A percentile compares a stretch with the other conserved stretches of the same genome.
Evolutionary conservation across 2,888 invertebrate genomes (phyloP).

Genomic region (Trichopria drosophilae): DNA sequence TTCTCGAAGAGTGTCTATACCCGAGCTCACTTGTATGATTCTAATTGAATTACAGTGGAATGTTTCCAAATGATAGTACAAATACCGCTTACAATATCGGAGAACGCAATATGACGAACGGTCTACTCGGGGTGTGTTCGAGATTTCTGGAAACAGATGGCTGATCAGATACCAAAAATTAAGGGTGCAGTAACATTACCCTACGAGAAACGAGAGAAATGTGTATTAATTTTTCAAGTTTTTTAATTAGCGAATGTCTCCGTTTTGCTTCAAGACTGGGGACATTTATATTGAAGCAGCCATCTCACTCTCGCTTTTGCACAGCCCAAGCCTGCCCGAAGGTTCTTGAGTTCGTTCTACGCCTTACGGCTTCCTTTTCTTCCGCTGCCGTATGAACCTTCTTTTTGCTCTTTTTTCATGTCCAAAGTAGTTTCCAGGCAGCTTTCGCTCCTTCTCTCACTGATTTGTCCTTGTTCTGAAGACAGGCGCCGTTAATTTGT

Average conservation of each 20-base stretch:
- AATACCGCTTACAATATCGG: too few species aligned
- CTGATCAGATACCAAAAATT: slow-evolving; percentile 58
- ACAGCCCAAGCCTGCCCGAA: slow-evolving; percentile 15
- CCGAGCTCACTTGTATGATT: too few species aligned
- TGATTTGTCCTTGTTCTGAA: slow-evolving; percentile 36
- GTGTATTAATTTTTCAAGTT: slow-evolving; percentile 60
- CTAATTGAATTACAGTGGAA: too few species aligned
- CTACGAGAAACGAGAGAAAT: slow-evolving; percentile 53
- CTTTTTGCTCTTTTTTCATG: slow-evolving; percentile 1
- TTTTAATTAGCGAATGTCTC: slow-evolving; percentile 60
- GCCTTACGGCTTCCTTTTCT: slow-evolving; percentile 4
- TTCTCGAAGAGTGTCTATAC: too few species aligned
- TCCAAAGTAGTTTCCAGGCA: slow-evolving; percentile 9
- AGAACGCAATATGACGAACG: too few species aligned
- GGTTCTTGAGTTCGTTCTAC: slow-evolving; percentile 8
- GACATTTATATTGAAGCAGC: slow-evolving; percentile 57
- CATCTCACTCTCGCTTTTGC: slow-evolving; percentile 26
- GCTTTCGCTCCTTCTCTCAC: slow-evolving; percentile 32
- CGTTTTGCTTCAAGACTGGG: slow-evolving; percentile 47
- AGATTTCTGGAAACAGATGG: slow-evolving; percentile 59
- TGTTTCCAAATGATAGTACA: too few species aligned
- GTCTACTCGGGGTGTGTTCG: too few species aligned
- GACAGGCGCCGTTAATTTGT: slow-evolving; percentile 43
- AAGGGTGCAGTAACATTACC: slow-evolving; percentile 48
- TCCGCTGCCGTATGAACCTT: slow-evolving; percentile 1